Base-by-base conservation (phyloP, 2,797 vertebrate species). In the Tapirus indicus region DNA sequence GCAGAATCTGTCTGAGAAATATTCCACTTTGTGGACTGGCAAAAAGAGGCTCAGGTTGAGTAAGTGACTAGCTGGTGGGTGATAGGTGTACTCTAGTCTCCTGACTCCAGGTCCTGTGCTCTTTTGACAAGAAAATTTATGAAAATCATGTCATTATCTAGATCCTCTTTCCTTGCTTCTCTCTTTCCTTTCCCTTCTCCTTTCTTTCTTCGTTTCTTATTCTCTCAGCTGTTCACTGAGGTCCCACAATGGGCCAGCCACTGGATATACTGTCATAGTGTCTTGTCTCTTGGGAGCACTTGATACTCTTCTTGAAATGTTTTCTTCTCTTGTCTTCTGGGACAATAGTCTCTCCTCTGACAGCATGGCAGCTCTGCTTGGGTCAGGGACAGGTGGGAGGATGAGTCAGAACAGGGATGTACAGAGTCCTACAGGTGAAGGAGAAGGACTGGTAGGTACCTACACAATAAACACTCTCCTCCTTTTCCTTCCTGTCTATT, bases 321-420 rank as follows among this genome's bases (percentile, higher is more conserved):
- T 56, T 94, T 83, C 66, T 71, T 78, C 64, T 17, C 13, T n/a
- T 44, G 25, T 6, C 41, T 29, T 56, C 41, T 41, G 6, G 29
- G 35, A 38, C 14, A 18, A 8, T 1, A 5, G 2, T 68, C 38
- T 83, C 7, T 78, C 58, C 18, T 87, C 38, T 60, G 32, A 14
- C 0, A 47, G 29, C 20, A 2, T 5, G 27, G 66, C 23, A 20
- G 10, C 32, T 35, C 23, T 89, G 2, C 62, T 2, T 62, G n/a
- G 32, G 16, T 16, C 21, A 56, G n/a, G 5, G 16, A 32, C 38
- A 10, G 11, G 64, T 27, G 25, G 5, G 12, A 27, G 14, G 60
- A n/a, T 5, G 14, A 21, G 35, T 75, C 23, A 66, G 58, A 35
- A 84, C 0, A 14, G 16, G 2, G 6, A 1, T 17, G 1, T 1